A percentile compares a stretch with the other conserved stretches of the same genome.
These are phyloP conservation scores for Cerceris rybyensis DNA, from an alignment of 2,888 invertebrate genomes.

Conservation along the genomic window DNA sequence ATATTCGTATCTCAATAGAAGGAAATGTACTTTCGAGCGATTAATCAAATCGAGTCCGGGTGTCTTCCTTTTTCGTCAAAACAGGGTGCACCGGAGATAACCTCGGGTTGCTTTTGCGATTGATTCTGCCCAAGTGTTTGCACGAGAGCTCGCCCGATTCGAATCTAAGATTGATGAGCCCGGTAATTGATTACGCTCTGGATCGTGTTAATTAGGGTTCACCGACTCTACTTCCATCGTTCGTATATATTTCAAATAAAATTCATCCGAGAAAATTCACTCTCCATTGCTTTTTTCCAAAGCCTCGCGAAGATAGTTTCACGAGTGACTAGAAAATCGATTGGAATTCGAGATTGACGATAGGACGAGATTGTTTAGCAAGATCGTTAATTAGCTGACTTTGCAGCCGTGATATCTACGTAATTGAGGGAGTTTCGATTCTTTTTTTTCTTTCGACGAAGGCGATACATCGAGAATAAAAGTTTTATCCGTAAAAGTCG, in stretches of 20 bases:
- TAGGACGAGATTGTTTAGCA: conserved; percentile 10
- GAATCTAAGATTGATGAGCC: conserved; percentile 26
- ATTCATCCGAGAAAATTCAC: conserved; percentile 25
- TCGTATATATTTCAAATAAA: conserved; percentile 9
- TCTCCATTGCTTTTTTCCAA: not conserved
- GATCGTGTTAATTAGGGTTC: conserved; percentile 45
- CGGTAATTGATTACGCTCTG: conserved; percentile 31
- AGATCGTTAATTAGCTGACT: conserved; percentile 55
- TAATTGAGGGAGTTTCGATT: conserved; percentile 44
- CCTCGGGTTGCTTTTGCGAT: conserved; percentile 16
- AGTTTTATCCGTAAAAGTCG: conserved; percentile 30
- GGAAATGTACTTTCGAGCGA: not conserved
- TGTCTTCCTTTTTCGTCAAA: not conserved
- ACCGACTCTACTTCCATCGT: conserved; percentile 1
- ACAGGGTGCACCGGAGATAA: not conserved
- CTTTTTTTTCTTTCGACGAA: not conserved
- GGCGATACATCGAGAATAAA: not conserved
- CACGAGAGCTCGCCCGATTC: conserved; percentile 18
- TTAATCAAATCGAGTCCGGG: not conserved
- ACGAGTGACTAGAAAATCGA: conserved; percentile 11
- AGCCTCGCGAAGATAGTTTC: not conserved
- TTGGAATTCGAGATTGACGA: conserved; percentile 38
- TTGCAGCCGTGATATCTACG: conserved; percentile 45
- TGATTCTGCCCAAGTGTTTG: conserved; percentile 13
- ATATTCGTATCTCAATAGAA: too few species aligned